These are phyloP conservation scores for Nebria salina DNA, from an alignment of 2,888 invertebrate genomes.

Conservation along the genomic window DNA sequence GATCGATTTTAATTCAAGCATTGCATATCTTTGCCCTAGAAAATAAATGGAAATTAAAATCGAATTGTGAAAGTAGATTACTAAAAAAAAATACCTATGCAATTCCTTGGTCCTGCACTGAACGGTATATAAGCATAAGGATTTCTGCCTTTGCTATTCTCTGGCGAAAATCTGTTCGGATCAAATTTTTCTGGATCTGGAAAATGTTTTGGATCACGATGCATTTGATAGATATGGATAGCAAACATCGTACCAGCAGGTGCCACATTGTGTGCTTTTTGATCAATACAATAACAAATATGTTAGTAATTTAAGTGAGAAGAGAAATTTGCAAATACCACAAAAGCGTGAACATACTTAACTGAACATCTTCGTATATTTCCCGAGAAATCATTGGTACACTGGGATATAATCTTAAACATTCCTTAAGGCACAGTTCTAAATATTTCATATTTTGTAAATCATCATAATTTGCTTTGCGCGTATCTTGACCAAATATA, in stretches of 20 bases:
- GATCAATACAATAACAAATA: neutral
- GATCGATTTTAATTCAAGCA: conserved; percentile 71
- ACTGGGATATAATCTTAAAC: conserved; percentile 72
- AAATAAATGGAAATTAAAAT: neutral
- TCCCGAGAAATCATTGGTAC: conserved; percentile 71
- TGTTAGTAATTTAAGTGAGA: no score
- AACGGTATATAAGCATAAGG: conserved; percentile 74
- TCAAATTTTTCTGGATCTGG: conserved; percentile 73
- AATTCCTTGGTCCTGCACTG: conserved; percentile 75
- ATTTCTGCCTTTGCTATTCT: conserved; percentile 67
- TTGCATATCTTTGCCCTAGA: conserved; percentile 73
- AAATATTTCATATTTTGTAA: conserved; percentile 70
- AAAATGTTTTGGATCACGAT: conserved; percentile 71
- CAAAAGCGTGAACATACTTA: conserved; percentile 6
- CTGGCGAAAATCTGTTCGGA: conserved; percentile 76
- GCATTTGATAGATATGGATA: conserved; percentile 71
- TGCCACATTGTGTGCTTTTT: conserved; percentile 53
- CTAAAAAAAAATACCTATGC: conserved; percentile 66
- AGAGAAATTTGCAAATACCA: no score
- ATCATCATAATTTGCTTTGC: conserved; percentile 66
- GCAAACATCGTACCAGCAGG: conserved; percentile 65
- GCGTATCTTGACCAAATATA: conserved; percentile 62
- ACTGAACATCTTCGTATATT: conserved; percentile 62
- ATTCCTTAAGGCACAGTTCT: conserved; percentile 74
- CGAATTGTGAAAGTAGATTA: neutral